Base-by-base conservation (phyloP, 2,797 vertebrate genomes). In the Morus bassanus region DNA sequence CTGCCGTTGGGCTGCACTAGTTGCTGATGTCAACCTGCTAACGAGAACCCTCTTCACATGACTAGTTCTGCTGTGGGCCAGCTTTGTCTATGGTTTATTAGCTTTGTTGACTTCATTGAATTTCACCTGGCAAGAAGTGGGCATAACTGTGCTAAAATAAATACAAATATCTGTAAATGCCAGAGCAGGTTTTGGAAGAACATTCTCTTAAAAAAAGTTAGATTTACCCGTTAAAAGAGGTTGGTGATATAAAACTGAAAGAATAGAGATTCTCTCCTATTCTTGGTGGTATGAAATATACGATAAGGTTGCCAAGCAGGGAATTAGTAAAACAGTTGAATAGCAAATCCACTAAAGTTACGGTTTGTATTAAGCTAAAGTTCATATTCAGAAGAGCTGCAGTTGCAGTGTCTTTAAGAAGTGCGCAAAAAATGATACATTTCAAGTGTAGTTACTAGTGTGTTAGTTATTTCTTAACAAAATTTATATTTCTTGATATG, bases 41-140 rank as follows among this genome's bases (percentile, higher is more conserved):
- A 10, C 0, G 2, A 68, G 45, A 75, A 13, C 48, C 22, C 1
- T 60, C 33, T 65, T 56, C 25, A 19, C 0, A 0, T 30, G 56
- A 7, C 37, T 21, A 11, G 27, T 57, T 43, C 35, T 61, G 46
- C 0, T 0, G 14, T 39, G 35, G 53, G 25, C 51, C 51, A 33
- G 23, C 7, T 3, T 48, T 69, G 18, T 57, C n/a, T 4, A 0
- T 13, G 11, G 17, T 61, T 76, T 41, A 9, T 64, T 78, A 22
- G n/a, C 50, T 92, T 60, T 53, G n/a, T 75, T 92, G 67, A 4
- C 24, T 73, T 65, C 19, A 9, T 8, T 53, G 57, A 88, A 64
- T 68, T 84, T 41, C 48, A 39, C 17, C 41, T 70, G 69, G 28
- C 35, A 83, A 35, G 43, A 90, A 57, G 56, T 27, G n/a, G 46